Percentiles rank a stretch among this genome's conserved stretches.
Conservation (phyloP, 2,888 invertebrate species). For the Atherix ibis region DNA sequence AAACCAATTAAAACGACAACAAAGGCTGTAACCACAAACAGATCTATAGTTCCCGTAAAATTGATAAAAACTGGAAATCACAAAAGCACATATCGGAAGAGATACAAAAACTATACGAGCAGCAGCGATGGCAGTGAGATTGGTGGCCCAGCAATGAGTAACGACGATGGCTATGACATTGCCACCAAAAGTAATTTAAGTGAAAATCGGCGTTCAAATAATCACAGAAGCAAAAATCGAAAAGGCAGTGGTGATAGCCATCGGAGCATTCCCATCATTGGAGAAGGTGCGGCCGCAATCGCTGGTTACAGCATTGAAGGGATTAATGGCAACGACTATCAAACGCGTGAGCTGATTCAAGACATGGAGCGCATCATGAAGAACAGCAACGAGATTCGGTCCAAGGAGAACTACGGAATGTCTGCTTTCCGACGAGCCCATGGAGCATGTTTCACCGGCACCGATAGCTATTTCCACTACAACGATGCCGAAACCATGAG, state of each 20-base stretch:
- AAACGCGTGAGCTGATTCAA: constrained; percentile 27
- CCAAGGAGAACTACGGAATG: constrained; percentile 16
- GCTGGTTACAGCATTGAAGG: constrained; percentile 3
- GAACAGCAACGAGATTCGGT: constrained; percentile 19
- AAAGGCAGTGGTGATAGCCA: not conserved
- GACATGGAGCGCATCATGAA: constrained; percentile 32
- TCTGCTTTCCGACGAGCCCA: constrained; percentile 25
- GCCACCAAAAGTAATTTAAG: too few relatives aligned
- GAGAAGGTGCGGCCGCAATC: not conserved
- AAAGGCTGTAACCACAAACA: too few relatives aligned
- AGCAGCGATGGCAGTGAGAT: too few relatives aligned
- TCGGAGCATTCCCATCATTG: constrained; percentile 2
- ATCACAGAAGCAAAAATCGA: not conserved
- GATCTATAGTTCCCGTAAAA: too few relatives aligned
- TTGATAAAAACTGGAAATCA: too few relatives aligned
- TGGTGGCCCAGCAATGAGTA: too few relatives aligned
- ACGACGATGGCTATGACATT: too few relatives aligned
- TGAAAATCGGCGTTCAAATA: too few relatives aligned
- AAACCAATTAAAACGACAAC: too few relatives aligned
- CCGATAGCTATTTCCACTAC: constrained; percentile 74
- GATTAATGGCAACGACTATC: constrained; percentile 19
- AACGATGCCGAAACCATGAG: constrained; percentile 75
- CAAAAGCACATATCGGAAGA: too few relatives aligned
- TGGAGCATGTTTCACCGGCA: constrained; percentile 65
- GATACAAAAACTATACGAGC: too few relatives aligned